Base-by-base conservation (phyloP, 1,140 invertebrate species). In the Megathymus violae region DNA sequence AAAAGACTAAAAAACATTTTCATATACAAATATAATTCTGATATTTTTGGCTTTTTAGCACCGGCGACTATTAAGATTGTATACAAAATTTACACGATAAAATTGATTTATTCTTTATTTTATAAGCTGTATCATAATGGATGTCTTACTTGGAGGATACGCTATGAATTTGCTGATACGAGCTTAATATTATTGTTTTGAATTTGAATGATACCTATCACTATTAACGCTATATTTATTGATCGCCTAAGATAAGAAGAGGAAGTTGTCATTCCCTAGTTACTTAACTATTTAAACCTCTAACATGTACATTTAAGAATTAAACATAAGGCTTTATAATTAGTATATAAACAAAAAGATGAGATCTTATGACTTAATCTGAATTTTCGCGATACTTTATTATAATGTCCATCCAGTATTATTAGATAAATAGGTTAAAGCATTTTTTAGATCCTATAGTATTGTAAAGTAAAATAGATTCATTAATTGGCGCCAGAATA, bases 381-480 rank as follows among this genome's bases (percentile, higher is more conserved):
- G 80, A 89, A 85, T 83, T 85, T 82, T 82, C 80, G 84, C 77
- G 76, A 80, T 82, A 80, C 80, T 82, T 85, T 87, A 84, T 79
- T 83, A 80, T 85, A 85, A 85, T 87, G 80, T 89, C 87, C 87
- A 89, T 89, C 87, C 87, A 89, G 82, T 89, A 88, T 88, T 87
- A 87, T 87, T 89, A 89, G 84, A 88, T 82, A 74, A 78, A 85
- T 87, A 87, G 80, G 74, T 77, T 54, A 52, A 76, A 66, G 74
- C 77, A 82, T 80, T 79, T 72, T 81, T 76, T 88, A 86, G 79
- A 67, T 86, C 74, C 74, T 85, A 81, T 88, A 80, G 74, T 73
- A 64, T 73, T 41, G 71, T 77, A 81, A 82, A 62, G 61, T 83
- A 80, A 78, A 61, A 76, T 83, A 85, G 68, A 71, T 82, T 82